Percentiles rank a stretch among this genome's conserved stretches.
phyloP scores from a whole-genome alignment of 30 jellyfish, hydroid and myxozoan species.

The Chironex yamaguchii region DNA sequence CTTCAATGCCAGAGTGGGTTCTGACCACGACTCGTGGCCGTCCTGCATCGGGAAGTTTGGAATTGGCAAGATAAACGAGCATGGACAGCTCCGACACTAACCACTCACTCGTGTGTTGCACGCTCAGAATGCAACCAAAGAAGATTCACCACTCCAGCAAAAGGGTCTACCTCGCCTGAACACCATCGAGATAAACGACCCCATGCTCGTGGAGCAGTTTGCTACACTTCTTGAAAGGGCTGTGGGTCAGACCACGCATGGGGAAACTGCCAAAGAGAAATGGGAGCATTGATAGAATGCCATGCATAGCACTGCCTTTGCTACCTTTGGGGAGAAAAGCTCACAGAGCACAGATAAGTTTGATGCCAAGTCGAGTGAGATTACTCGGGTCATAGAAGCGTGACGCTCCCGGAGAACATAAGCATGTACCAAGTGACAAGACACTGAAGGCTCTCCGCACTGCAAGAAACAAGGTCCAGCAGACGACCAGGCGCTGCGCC shows the following conservation, averaged over 20 bases:
- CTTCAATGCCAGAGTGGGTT: conserved; percentile 63
- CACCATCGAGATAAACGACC: not conserved
- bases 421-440: not conserved
- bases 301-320: conserved; percentile 7
- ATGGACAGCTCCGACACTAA: conserved; percentile 55
- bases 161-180: not conserved
- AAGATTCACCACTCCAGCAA: not conserved
- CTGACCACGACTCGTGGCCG: too few relatives aligned
- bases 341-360: not conserved
- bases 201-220: not conserved
- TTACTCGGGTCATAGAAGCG: conserved; percentile 40
- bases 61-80: too few relatives aligned
- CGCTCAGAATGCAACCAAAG: not conserved
- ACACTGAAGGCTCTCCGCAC: conserved; percentile 1
- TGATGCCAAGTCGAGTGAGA: not conserved
- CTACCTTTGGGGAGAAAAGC: conserved; percentile 11
- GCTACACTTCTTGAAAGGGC: not conserved
- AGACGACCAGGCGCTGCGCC: too few relatives aligned
- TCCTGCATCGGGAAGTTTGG: too few relatives aligned
- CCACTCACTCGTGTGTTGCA: conserved; percentile 46
- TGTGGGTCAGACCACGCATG: not conserved
- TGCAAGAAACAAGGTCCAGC: too few relatives aligned
- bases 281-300: not conserved
- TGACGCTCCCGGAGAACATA: not conserved
- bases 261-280: conserved; percentile 22